These are phyloP conservation scores for Bathynomus jamesi DNA, from an alignment of 1,140 invertebrate species.

Conservation along the genomic window DNA sequence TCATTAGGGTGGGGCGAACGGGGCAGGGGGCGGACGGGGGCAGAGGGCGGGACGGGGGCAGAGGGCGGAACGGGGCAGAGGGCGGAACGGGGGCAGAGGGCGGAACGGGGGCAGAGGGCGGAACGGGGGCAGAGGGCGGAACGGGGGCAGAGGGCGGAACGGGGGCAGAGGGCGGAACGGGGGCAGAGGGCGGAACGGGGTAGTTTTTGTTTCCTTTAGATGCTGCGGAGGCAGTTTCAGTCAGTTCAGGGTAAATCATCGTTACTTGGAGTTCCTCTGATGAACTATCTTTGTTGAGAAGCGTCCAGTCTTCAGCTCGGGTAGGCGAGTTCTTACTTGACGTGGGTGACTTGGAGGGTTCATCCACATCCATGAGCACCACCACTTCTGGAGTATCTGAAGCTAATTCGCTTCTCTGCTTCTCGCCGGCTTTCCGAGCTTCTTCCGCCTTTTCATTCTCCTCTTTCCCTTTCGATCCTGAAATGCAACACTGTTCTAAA, in stretches of 20 bases:
- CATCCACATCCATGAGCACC: background rate
- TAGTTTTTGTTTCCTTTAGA: background rate
- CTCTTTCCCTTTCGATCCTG: too few relatives aligned
- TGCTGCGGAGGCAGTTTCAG: too few relatives aligned
- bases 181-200: background rate
- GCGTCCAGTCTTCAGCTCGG: conserved; percentile 36
- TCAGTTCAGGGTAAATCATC: background rate
- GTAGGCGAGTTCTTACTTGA: background rate
- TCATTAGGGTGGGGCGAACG: conserved; percentile 44
- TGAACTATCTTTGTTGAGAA: conserved; percentile 24
- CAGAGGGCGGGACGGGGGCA: background rate
- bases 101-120: too few relatives aligned
- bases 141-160: too few relatives aligned
- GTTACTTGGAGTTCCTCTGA: background rate
- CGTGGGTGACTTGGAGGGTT: background rate
- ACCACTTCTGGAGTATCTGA: too few relatives aligned
- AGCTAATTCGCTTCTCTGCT: background rate
- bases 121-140: too few relatives aligned
- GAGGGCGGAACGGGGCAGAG: background rate
- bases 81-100: too few relatives aligned
- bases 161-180: too few relatives aligned
- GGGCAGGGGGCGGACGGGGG: background rate
- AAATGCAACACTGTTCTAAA: too few relatives aligned
- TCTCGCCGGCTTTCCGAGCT: background rate
- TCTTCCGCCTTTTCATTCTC: too few relatives aligned